A percentile compares a stretch with the other conserved stretches of the same genome.
Evolutionary conservation across 2,797 vertebrate genomes (phyloP).

Genomic region (Cossypha dichroa): DNA sequence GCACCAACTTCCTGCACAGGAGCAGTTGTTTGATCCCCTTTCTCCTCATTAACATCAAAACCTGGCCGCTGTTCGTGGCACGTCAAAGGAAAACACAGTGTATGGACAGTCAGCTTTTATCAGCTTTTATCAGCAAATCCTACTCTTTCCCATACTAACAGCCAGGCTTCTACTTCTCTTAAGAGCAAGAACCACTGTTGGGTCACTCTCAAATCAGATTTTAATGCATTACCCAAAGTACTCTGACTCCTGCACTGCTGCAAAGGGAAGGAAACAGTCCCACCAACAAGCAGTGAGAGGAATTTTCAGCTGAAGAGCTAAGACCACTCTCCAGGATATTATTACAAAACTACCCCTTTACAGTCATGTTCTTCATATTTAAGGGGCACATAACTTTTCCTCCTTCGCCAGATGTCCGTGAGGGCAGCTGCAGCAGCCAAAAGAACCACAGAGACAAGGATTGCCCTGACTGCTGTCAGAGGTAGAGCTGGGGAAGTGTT

Average conservation of each 20-base stretch:
- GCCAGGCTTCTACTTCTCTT: background rate
- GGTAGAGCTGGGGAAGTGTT: background rate
- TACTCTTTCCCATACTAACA: background rate
- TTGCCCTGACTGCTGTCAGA: background rate
- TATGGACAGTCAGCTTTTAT: background rate
- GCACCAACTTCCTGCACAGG: background rate
- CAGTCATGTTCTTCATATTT: rapidly evolving
- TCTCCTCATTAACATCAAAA: background rate
- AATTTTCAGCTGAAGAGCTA: background rate
- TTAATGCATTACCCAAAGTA: background rate
- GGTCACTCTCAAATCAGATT: background rate
- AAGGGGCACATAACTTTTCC: rapidly evolving
- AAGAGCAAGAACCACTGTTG: background rate
- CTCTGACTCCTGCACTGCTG: background rate
- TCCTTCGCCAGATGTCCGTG: background rate
- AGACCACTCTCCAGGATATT: background rate
- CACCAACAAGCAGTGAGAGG: background rate
- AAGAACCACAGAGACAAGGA: background rate
- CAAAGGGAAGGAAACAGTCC: background rate
- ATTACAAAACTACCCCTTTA: background rate
- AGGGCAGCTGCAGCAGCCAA: background rate
- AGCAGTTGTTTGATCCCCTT: background rate
- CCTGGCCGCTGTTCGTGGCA: background rate
- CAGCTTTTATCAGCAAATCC: background rate
- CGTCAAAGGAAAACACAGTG: background rate